Conservation (phyloP, 92 coral and sea anemone species). For the Porites rus region DNA sequence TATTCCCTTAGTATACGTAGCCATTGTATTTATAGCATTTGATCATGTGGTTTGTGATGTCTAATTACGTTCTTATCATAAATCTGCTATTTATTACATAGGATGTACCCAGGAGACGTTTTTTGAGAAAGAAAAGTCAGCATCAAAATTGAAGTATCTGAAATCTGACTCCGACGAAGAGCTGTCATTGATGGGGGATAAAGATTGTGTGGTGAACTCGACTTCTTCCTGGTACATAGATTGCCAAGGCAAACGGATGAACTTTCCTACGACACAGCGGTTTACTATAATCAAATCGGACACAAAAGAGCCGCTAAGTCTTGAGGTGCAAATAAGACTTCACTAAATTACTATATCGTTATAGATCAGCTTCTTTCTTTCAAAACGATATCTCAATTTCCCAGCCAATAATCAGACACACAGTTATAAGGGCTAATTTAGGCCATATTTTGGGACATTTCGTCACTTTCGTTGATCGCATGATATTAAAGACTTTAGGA, state of each 20-base stretch:
- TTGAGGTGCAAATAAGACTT: conserved; percentile 12
- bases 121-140: background rate
- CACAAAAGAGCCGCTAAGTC: rapidly evolving
- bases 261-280: background rate
- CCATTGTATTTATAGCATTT: too few relatives aligned
- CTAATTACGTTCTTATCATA: background rate
- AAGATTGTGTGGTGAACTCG: background rate
- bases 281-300: too few relatives aligned
- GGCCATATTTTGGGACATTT: too few relatives aligned
- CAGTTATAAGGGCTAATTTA: too few relatives aligned
- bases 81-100: background rate
- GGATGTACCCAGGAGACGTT: background rate
- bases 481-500: too few relatives aligned
- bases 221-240: conserved; percentile 14
- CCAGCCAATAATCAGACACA: too few relatives aligned
- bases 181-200: background rate
- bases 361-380: too few relatives aligned
- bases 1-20: too few relatives aligned
- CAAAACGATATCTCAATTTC: too few relatives aligned
- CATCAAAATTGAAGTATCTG: background rate
- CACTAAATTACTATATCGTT: background rate
- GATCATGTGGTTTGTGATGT: too few relatives aligned
- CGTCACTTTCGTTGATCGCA: too few relatives aligned
- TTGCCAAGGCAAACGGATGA: background rate
- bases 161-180: background rate